Base-by-base conservation (phyloP, 2,113 vertebrate genomes). In the Leuciscus idus region DNA sequence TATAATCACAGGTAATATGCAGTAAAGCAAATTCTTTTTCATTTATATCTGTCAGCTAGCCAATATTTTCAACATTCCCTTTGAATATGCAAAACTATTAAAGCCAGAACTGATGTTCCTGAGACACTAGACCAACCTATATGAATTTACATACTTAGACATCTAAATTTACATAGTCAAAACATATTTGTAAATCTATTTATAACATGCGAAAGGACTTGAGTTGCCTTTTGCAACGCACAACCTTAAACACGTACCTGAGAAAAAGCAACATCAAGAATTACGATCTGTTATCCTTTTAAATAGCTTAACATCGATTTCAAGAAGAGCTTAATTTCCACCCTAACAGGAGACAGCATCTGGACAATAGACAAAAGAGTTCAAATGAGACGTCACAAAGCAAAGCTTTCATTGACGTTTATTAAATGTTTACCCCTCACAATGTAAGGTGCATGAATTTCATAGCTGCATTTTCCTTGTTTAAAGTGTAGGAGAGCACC, bases 401-500 rank as follows among this genome's bases (percentile, higher is more conserved):
- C 61, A 83, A 91, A 89, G 84, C 89, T 72, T 88, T 57, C 80
- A 85, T 81, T 87, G 87, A 89, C 82, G 87, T 88, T 90, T 81
- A 87, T 91, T 85, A 88, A 92, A 87, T 85, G 88, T 88, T 87
- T 81, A 85, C 83, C 23, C 91, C 90, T 86, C 85, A 59, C 87
- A 92, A 89, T 78, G 89, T 89, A 83, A 87, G 88, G 57, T 52
- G 46, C 87, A 89, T 93, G 91, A 84, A 89, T 90, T 89, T 86
- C 75, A 93, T 94, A 95, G 93, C 94, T 95, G 94, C 94, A 90
- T 92, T 91, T 88, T 95, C 94, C 93, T 93, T 91, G 90, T 95
- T 94, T 94, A 92, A 93, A 92, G 94, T 95, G 93, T 92, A 95
- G 92, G 92, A 94, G 92, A 95, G 93, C 95, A 96, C 94, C 94